Evolutionary conservation across 92 coral and sea anemone genomes (phyloP), one percentile per base, ranked within the genome.

Genomic region (Plumapathes pennacea): DNA sequence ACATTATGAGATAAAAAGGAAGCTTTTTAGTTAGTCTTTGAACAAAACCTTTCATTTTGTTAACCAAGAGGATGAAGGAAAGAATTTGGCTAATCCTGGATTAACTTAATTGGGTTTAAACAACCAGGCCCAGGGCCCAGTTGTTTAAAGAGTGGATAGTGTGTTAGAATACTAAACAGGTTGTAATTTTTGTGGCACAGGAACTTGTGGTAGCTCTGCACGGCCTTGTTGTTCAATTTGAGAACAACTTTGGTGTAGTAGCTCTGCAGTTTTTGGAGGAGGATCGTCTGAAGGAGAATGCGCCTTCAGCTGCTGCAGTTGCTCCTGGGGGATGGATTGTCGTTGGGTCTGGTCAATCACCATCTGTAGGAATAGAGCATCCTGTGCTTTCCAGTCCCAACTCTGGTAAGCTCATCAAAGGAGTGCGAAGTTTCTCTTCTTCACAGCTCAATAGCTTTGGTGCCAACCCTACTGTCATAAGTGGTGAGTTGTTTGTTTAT

Each of bases 301-400:
- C 87, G 5, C 97, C 97, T 0, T 59, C 85, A 10, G 96, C 90
- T 17, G 96, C 97, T 12, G 96, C 97, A 19, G 76, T 91, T 30
- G 88, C 97, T 14, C 61, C 97, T n/a, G 79, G 83, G 61, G 97
- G 97, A 18, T 91, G 97, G 97, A 91, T 91, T 27, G 96, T 91
- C 28, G 85, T 91, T 0, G 90, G 96, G 17, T 71, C 89, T 1
- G 97, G 97, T n/a, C 42, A 39, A 28, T 56, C 77, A 8, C 87
- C 80, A 3, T 39, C 60, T 5, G 50, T 79, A 46, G 78, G 57
- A 30, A 31, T 57, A 41, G 83, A 78, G 3, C 52, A 71, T 23
- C 46, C 51, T 14, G 55, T 79, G 50, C 89, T 75, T 10, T 41
- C 81, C 13, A 50, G 67, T 7, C 68, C 81, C 38, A 80, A 81